phyloP scores from a whole-genome alignment of 2,888 invertebrate genomes.

The Opisthograptis luteolata region DNA sequence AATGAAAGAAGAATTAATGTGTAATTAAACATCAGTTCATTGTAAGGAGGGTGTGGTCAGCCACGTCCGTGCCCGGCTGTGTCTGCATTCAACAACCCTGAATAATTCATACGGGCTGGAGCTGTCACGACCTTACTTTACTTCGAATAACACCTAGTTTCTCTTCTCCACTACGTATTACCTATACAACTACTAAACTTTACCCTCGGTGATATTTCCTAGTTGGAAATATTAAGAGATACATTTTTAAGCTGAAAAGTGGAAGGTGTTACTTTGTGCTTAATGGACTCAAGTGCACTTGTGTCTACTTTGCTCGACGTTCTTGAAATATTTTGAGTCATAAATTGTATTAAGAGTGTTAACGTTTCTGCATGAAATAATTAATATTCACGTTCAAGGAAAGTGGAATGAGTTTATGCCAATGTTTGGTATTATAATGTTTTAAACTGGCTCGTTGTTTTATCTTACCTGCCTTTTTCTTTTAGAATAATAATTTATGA shows the following conservation, averaged over 20 bases:
- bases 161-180: constrained; percentile 32
- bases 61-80: constrained; percentile 42
- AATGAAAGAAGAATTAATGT: constrained; percentile 38
- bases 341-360: constrained; percentile 23
- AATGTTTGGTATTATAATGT: not conserved
- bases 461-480: no score
- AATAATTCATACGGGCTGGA: constrained; percentile 68
- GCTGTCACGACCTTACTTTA: constrained; percentile 60
- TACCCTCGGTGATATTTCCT: constrained; percentile 33
- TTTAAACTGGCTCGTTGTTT: no score
- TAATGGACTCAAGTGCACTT: constrained; percentile 51
- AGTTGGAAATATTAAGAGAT: constrained; percentile 42
- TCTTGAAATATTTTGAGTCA: constrained; percentile 25
- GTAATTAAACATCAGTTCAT: constrained; percentile 42
- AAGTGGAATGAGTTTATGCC: not conserved
- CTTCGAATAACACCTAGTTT: constrained; percentile 50
- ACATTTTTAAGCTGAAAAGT: constrained; percentile 41
- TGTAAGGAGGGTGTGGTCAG: constrained; percentile 52
- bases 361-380: constrained; percentile 10
- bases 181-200: constrained; percentile 23
- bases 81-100: constrained; percentile 64
- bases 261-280: constrained; percentile 43
- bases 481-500: no score
- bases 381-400: not conserved
- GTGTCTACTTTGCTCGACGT: constrained; percentile 30